These are phyloP conservation scores for Actinostola sp. DNA, from an alignment of 92 coral and sea anemone species.

Conservation along the genomic window DNA sequence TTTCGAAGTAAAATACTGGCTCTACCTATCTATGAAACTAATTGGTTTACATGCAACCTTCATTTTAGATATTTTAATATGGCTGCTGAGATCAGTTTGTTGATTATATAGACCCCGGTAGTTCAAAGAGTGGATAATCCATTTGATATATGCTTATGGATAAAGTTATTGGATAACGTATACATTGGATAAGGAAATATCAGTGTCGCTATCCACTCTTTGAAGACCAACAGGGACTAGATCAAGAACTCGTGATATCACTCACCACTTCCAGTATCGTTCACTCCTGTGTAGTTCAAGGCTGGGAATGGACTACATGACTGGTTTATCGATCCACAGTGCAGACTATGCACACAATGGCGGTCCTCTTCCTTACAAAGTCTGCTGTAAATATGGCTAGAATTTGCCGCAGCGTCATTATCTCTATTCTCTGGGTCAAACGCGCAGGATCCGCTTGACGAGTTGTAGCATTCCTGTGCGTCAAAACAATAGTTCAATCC, in stretches of 20 bases:
- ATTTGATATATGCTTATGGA: too few species aligned
- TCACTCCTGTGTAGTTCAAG: conserved; percentile 29
- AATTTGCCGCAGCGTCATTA: background rate
- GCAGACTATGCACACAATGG: conserved; percentile 2
- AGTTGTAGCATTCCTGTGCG: background rate
- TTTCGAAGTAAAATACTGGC: too few species aligned
- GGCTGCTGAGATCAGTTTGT: too few species aligned
- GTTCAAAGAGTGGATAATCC: too few species aligned
- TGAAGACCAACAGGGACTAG: background rate
- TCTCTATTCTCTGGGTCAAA: background rate
- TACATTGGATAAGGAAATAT: background rate
- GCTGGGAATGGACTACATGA: conserved; percentile 14
- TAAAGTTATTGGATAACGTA: too few species aligned
- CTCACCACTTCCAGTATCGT: conserved; percentile 32
- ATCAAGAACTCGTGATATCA: background rate
- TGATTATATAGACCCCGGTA: too few species aligned
- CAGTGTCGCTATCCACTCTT: background rate
- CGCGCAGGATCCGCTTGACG: background rate
- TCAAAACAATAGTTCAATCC: conserved; percentile 21
- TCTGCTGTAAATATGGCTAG: background rate
- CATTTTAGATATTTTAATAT: too few species aligned
- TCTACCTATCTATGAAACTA: too few species aligned
- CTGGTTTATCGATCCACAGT: background rate
- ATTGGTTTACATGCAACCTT: too few species aligned
- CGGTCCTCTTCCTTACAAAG: conserved; percentile 9